Evolutionary conservation across 1,140 invertebrate species (phyloP).

Genomic region (Drosophila sechellia): DNA sequence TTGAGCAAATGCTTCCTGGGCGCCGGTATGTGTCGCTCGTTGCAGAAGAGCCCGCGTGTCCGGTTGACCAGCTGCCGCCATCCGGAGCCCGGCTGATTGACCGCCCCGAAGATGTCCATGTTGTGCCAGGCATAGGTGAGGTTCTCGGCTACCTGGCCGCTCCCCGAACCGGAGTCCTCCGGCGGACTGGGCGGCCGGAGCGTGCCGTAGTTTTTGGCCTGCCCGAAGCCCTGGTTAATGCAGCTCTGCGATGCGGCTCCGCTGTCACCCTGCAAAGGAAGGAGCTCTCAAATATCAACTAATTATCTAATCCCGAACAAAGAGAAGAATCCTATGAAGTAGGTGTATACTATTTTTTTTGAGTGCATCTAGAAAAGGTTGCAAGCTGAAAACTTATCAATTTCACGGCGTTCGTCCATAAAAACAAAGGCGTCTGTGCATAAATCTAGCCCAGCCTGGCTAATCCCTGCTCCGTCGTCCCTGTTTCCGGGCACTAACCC

Average conservation of each 20-base stretch:
- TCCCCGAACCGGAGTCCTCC: slow-evolving; percentile 20
- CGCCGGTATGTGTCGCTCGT: slow-evolving; percentile 84
- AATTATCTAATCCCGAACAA: too few relatives aligned
- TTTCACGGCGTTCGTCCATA: slow-evolving; percentile 63
- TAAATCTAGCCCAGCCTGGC: slow-evolving; percentile 68
- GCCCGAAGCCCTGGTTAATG: slow-evolving; percentile 61
- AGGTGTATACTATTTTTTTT: background rate
- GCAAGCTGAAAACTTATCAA: slow-evolving; percentile 68
- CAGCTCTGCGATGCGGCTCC: slow-evolving; percentile 56
- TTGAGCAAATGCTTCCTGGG: slow-evolving; percentile 88
- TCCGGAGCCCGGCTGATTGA: slow-evolving; percentile 72
- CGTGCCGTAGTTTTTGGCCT: slow-evolving; percentile 77
- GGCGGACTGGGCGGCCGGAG: slow-evolving; percentile 39
- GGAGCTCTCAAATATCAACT: background rate
- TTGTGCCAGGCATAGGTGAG: slow-evolving; percentile 90
- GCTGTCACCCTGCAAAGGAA: slow-evolving; percentile 1
- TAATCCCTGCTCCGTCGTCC: slow-evolving; percentile 49
- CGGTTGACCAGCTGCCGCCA: slow-evolving; percentile 83
- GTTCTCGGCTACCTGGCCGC: slow-evolving; percentile 82
- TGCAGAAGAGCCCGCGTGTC: slow-evolving; percentile 84
- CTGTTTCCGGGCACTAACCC: too few relatives aligned
- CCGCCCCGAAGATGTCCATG: slow-evolving; percentile 87
- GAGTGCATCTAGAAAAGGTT: slow-evolving; percentile 16
- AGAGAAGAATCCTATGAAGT: too few relatives aligned
- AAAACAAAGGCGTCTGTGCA: slow-evolving; percentile 72